A percentile compares a stretch with the other conserved stretches of the same genome.
Evolutionary conservation across 2,888 invertebrate genomes (phyloP).

Genomic region (Zygothrica quintamaculata): DNA sequence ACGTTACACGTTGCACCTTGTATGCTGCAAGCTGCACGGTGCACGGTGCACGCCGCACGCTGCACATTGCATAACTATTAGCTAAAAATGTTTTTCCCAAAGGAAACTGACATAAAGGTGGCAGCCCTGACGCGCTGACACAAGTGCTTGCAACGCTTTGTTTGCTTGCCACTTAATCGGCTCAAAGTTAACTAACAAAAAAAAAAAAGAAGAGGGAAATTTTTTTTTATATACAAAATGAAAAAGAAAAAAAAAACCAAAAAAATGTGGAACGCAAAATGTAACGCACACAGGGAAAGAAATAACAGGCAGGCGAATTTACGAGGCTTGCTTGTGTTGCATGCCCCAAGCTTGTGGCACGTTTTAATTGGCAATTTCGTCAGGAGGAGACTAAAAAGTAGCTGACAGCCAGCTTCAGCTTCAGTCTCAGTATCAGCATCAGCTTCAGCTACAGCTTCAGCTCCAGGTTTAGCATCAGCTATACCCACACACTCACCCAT

Average conservation of each 20-base stretch:
- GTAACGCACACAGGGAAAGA: constrained; percentile 4
- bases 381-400: constrained; percentile 60
- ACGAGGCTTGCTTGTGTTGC: constrained; percentile 16
- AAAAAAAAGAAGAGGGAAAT: constrained; percentile 23
- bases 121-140: constrained; percentile 10
- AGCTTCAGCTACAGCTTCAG: constrained; percentile 13
- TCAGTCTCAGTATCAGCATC: constrained; percentile 12
- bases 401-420: constrained; percentile 59
- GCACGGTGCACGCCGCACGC: too few species aligned
- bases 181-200: constrained; percentile 71
- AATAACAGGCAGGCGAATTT: constrained; percentile 17
- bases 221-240: too few species aligned
- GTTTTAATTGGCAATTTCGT: constrained; percentile 77
- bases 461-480: constrained; percentile 1
- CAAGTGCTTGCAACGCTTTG: constrained; percentile 50
- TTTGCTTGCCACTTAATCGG: constrained; percentile 74
- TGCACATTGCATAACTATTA: constrained; percentile 44
- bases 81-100: constrained; percentile 6
- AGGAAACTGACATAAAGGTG: constrained; percentile 12
- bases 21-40: too few species aligned
- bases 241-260: constrained; percentile 8
- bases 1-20: neutral
- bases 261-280: too few species aligned
- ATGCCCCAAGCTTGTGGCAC: constrained; percentile 68
- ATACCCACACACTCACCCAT: neutral